Conservation (phyloP, 2,797 vertebrate genomes). For the Champsocephalus esox region DNA sequence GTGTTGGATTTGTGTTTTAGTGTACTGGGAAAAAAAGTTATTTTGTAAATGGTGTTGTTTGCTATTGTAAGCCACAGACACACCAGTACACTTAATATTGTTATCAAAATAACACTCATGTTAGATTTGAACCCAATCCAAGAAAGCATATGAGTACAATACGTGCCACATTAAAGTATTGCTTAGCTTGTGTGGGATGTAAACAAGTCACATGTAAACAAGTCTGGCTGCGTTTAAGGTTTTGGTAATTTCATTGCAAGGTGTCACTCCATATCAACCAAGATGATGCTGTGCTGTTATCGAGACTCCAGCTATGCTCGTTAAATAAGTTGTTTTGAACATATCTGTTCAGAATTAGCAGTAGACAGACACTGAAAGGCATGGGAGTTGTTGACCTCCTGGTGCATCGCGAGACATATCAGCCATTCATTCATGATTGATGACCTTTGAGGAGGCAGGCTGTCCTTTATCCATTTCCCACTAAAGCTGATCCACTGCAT, state of each 20-base stretch:
- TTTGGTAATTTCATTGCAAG: background rate
- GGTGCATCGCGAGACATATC: slow-evolving; percentile 56
- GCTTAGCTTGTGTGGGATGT: slow-evolving; percentile 14
- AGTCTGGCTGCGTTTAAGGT: slow-evolving; percentile 2
- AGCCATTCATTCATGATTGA: slow-evolving; percentile 77
- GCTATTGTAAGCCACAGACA: background rate
- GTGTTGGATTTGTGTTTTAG: background rate
- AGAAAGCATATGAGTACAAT: slow-evolving; percentile 9
- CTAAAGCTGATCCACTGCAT: slow-evolving; percentile 29
- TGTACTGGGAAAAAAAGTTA: background rate
- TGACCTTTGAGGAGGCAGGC: slow-evolving; percentile 64
- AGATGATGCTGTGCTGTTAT: slow-evolving; percentile 1
- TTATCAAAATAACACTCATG: no score
- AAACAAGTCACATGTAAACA: slow-evolving; percentile 58
- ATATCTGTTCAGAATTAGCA: background rate
- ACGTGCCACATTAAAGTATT: background rate
- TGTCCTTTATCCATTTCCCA: slow-evolving; percentile 41
- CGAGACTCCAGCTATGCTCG: background rate
- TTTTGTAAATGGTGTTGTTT: background rate
- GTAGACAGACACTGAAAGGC: slow-evolving; percentile 22
- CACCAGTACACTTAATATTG: background rate
- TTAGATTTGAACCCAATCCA: background rate
- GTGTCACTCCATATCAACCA: background rate
- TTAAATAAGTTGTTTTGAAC: slow-evolving; percentile 6
- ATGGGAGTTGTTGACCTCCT: slow-evolving; percentile 56